phyloP scores from a whole-genome alignment of 2,113 vertebrate genomes.

The Neogale vison region DNA sequence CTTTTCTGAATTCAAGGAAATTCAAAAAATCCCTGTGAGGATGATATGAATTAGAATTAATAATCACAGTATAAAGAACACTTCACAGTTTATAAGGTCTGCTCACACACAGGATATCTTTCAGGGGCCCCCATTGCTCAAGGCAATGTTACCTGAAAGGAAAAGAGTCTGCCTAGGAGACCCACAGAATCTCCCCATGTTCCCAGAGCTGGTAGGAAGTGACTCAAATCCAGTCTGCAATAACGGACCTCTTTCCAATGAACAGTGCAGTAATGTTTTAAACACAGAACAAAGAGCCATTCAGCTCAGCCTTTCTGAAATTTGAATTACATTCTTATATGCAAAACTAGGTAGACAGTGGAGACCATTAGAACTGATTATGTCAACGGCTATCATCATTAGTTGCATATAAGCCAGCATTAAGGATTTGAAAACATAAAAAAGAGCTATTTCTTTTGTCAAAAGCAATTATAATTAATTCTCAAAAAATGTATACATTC shows the following conservation, averaged over 20 bases:
- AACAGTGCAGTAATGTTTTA: conserved; percentile 52
- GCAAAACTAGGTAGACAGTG: conserved; percentile 47
- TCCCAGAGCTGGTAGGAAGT: neutral
- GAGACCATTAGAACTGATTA: conserved; percentile 67
- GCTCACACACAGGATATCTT: neutral
- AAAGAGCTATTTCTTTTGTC: conserved; percentile 83
- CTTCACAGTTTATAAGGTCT: neutral
- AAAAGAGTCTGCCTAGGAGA: neutral
- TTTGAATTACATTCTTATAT: conserved; percentile 21
- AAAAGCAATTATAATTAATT: conserved; percentile 87
- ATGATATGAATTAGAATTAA: conserved; percentile 33
- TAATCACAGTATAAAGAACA: neutral
- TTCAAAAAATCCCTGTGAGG: neutral
- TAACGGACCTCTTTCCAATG: neutral
- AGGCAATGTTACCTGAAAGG: neutral
- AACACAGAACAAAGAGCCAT: conserved; percentile 61
- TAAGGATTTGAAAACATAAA: conserved; percentile 81
- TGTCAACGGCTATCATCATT: conserved; percentile 72
- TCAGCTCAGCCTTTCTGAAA: conserved; percentile 35
- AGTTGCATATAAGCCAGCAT: conserved; percentile 79
- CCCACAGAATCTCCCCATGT: neutral
- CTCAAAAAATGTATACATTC: conserved; percentile 79
- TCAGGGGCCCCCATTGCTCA: neutral
- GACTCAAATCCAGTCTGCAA: neutral
- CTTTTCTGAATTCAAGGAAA: neutral